A percentile compares a stretch with the other conserved stretches of the same genome.
These are phyloP conservation scores for Ctena decussata DNA, from an alignment of 2,888 invertebrate genomes.

Conservation along the genomic window DNA sequence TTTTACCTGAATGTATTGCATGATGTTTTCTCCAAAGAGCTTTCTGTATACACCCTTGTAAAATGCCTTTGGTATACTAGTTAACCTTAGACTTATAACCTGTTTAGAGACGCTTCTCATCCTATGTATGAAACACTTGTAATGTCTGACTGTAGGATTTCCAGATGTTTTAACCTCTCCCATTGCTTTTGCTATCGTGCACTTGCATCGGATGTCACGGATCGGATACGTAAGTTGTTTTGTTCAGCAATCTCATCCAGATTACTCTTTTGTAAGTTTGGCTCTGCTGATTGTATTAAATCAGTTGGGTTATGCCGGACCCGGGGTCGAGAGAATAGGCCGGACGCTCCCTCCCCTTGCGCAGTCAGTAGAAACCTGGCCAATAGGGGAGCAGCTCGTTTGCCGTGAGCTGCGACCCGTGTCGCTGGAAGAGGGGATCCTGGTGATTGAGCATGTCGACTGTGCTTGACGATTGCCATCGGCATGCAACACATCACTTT, in stretches of 20 bases:
- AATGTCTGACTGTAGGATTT: slow-evolving; percentile 6
- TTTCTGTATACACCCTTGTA: not conserved
- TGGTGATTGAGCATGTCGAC: too few relatives aligned
- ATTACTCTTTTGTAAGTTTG: not conserved
- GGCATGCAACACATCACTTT: too few relatives aligned
- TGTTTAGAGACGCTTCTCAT: slow-evolving; percentile 12
- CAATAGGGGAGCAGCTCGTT: too few relatives aligned
- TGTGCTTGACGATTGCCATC: too few relatives aligned
- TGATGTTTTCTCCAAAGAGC: not conserved
- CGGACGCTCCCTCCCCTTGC: too few relatives aligned
- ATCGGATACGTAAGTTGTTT: not conserved
- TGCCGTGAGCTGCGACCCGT: too few relatives aligned
- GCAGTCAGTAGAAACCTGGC: too few relatives aligned
- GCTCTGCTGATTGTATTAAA: not conserved
- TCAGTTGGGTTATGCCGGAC: not conserved
- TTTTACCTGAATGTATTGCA: not conserved
- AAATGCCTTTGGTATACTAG: not conserved
- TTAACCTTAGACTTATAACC: not conserved
- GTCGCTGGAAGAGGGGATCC: too few relatives aligned
- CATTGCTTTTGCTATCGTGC: slow-evolving; percentile 12
- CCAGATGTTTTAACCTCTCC: not conserved
- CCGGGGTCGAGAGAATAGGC: too few relatives aligned
- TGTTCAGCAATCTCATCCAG: not conserved
- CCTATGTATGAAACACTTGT: slow-evolving; percentile 27
- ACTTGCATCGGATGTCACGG: slow-evolving; percentile 21